These are phyloP conservation scores for Cardiocondyla obscurior DNA, from an alignment of 1,140 invertebrate genomes.

Conservation along the genomic window DNA sequence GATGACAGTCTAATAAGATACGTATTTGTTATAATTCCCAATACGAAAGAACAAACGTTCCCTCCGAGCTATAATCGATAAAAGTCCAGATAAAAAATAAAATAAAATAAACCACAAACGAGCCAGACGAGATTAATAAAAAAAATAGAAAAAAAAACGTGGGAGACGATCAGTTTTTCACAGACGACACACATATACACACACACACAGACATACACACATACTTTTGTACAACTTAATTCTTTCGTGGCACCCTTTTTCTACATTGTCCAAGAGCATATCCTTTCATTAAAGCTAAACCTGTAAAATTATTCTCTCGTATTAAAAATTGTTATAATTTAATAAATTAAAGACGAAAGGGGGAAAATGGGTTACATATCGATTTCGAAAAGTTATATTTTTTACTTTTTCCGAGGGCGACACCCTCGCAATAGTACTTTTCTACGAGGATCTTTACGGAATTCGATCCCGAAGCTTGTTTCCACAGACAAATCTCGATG, in stretches of 20 bases:
- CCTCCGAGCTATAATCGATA: slow-evolving; percentile 40
- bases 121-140: slow-evolving; percentile 1
- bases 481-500: slow-evolving; percentile 10
- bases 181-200: background rate
- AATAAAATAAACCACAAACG: background rate
- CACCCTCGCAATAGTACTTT: background rate
- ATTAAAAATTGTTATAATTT: slow-evolving; percentile 24
- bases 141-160: background rate
- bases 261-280: slow-evolving; percentile 27
- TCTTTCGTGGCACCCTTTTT: slow-evolving; percentile 28
- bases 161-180: slow-evolving; percentile 25
- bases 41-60: slow-evolving; percentile 43
- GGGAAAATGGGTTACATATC: slow-evolving; percentile 32
- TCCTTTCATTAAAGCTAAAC: slow-evolving; percentile 33
- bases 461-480: slow-evolving; percentile 1
- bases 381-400: slow-evolving; percentile 17
- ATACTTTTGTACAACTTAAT: slow-evolving; percentile 33
- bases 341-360: background rate
- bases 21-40: slow-evolving; percentile 29
- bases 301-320: background rate
- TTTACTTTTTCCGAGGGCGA: slow-evolving; percentile 8
- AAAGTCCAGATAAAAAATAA: background rate
- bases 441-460: background rate
- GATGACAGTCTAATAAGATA: slow-evolving; percentile 36
- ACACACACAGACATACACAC: background rate